Conservation (phyloP, 1,140 invertebrate species). For the Drosophila insularis region DNA sequence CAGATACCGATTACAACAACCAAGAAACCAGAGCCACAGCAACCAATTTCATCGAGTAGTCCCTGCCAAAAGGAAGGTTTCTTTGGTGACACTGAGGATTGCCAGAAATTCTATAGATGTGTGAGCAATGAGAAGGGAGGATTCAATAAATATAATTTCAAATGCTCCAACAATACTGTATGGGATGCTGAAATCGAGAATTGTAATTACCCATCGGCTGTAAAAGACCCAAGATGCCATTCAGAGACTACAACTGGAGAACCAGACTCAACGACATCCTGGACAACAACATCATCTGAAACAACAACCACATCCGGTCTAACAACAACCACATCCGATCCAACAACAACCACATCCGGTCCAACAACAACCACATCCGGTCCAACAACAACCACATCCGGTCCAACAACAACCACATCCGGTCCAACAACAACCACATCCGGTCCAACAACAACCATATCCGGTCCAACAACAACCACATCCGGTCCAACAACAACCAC, state of each 20-base stretch:
- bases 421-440: constrained; percentile 10
- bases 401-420: constrained; percentile 32
- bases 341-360: constrained; percentile 47
- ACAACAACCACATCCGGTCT: too few relatives aligned
- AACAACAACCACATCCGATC: too few relatives aligned
- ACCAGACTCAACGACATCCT: constrained; percentile 6
- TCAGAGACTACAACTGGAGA: constrained; percentile 13
- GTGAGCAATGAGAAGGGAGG: constrained; percentile 84
- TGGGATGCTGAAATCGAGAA: constrained; percentile 85
- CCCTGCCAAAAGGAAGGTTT: constrained; percentile 84
- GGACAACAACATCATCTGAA: constrained; percentile 4
- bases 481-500: constrained; percentile 4
- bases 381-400: constrained; percentile 46
- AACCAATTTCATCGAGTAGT: constrained; percentile 32
- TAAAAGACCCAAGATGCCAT: constrained; percentile 62
- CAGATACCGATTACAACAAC: constrained; percentile 35
- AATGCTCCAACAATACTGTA: constrained; percentile 86
- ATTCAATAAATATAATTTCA: constrained; percentile 85
- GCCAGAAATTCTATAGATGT: constrained; percentile 87
- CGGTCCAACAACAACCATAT: constrained; percentile 1
- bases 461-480: too few relatives aligned
- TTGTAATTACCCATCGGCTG: constrained; percentile 85
- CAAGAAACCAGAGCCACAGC: constrained; percentile 27
- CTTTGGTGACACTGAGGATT: constrained; percentile 84
- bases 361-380: constrained; percentile 27